Evolutionary conservation across 2,888 invertebrate genomes (phyloP).

Genomic region (Idaea straminata): DNA sequence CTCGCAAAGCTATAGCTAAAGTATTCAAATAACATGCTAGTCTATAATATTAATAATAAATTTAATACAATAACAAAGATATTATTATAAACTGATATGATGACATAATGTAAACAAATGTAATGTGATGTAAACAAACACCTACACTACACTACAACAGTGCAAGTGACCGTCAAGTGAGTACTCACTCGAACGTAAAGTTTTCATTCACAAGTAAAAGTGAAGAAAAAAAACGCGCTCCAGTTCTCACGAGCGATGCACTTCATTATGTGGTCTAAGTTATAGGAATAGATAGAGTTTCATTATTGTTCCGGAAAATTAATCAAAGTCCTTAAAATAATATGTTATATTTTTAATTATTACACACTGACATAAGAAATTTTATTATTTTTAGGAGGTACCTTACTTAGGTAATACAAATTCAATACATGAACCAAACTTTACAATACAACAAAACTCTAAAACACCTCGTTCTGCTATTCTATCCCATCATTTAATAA

Average conservation of each 20-base stretch:
- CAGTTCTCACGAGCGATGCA: conserved; percentile 58
- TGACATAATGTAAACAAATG: background rate
- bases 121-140: background rate
- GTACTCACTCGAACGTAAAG: conserved; percentile 35
- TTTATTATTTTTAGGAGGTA: too few relatives aligned
- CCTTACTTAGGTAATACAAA: too few relatives aligned
- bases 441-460: too few relatives aligned
- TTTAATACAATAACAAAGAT: background rate
- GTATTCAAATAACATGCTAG: too few relatives aligned
- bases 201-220: conserved; percentile 52
- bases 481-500: too few relatives aligned
- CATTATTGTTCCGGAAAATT: background rate
- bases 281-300: conserved; percentile 11
- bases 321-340: too few relatives aligned
- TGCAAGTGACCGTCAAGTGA: conserved; percentile 5
- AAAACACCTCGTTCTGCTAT: too few relatives aligned
- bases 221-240: conserved; percentile 65
- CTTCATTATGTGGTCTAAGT: conserved; percentile 22
- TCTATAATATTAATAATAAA: background rate
- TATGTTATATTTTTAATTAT: too few relatives aligned
- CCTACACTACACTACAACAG: background rate
- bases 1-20: too few relatives aligned
- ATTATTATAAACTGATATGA: background rate
- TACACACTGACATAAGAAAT: too few relatives aligned
- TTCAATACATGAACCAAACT: too few relatives aligned